Evolutionary conservation across 1,140 invertebrate species (phyloP).

Genomic region (Cepaea nemoralis): DNA sequence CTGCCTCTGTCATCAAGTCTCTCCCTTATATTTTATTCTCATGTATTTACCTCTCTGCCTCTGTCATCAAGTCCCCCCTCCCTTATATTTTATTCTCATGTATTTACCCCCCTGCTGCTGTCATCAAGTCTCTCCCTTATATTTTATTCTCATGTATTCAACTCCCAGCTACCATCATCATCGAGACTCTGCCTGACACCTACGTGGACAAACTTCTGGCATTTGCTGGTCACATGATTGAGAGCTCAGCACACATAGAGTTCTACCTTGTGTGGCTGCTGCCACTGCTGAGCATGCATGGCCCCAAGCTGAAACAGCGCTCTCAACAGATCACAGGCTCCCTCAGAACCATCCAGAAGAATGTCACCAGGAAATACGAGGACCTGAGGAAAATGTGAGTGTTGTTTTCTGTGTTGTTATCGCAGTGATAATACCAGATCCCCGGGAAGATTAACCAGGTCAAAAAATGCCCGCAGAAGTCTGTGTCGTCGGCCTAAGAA

Average conservation of each 20-base stretch:
- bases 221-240: slow-evolving; percentile 81
- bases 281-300: slow-evolving; percentile 77
- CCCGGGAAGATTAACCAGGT: too few species aligned
- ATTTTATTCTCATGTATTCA: too few species aligned
- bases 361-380: slow-evolving; percentile 83
- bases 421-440: too few species aligned
- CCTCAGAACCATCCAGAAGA: slow-evolving; percentile 84
- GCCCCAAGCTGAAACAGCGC: slow-evolving; percentile 74
- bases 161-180: slow-evolving; percentile 81
- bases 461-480: too few species aligned
- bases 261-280: slow-evolving; percentile 89
- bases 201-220: slow-evolving; percentile 83
- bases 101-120: too few species aligned
- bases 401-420: not conserved
- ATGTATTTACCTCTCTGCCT: too few species aligned
- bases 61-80: too few species aligned
- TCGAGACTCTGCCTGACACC: slow-evolving; percentile 79
- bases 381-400: slow-evolving; percentile 88
- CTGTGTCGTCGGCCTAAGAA: too few species aligned
- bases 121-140: too few species aligned
- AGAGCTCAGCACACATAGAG: slow-evolving; percentile 85
- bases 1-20: too few species aligned
- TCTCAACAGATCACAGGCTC: slow-evolving; percentile 75
- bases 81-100: too few species aligned
- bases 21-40: too few species aligned